These are phyloP conservation scores for Dasypogon diadema DNA, from an alignment of 2,888 invertebrate species.

Conservation along the genomic window DNA sequence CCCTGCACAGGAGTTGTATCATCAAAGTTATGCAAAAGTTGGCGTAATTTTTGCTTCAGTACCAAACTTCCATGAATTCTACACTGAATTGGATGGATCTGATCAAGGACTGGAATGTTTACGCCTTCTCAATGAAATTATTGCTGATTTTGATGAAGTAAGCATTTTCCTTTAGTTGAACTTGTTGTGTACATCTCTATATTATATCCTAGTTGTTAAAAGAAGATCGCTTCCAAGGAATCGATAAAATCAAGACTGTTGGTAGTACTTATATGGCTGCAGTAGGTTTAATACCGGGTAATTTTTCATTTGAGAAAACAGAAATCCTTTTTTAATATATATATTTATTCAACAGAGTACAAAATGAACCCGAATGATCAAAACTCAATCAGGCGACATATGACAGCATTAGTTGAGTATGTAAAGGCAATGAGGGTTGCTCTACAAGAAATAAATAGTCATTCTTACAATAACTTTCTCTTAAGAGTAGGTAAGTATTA, in stretches of 20 bases:
- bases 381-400: slow-evolving; percentile 74
- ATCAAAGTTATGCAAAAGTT: slow-evolving; percentile 91
- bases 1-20: slow-evolving; percentile 86
- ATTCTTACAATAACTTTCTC: slow-evolving; percentile 93
- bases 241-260: slow-evolving; percentile 94
- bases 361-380: slow-evolving; percentile 71
- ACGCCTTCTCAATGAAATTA: slow-evolving; percentile 89
- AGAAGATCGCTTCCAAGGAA: slow-evolving; percentile 86
- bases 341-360: slow-evolving; percentile 63
- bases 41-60: slow-evolving; percentile 94
- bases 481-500: slow-evolving; percentile 82
- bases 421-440: slow-evolving; percentile 90
- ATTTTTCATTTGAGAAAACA: too few relatives aligned
- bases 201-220: slow-evolving; percentile 75
- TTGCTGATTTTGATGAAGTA: slow-evolving; percentile 94
- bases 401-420: slow-evolving; percentile 89
- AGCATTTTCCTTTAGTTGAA: slow-evolving; percentile 55
- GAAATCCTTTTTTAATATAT: too few relatives aligned
- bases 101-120: slow-evolving; percentile 93
- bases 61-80: slow-evolving; percentile 95
- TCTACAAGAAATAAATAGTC: slow-evolving; percentile 88
- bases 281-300: slow-evolving; percentile 88
- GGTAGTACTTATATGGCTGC: slow-evolving; percentile 96
- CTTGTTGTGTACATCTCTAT: too few relatives aligned
- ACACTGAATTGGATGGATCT: slow-evolving; percentile 91